Conservation (phyloP, 2,888 invertebrate genomes). For the Xanthorhoe designata region DNA sequence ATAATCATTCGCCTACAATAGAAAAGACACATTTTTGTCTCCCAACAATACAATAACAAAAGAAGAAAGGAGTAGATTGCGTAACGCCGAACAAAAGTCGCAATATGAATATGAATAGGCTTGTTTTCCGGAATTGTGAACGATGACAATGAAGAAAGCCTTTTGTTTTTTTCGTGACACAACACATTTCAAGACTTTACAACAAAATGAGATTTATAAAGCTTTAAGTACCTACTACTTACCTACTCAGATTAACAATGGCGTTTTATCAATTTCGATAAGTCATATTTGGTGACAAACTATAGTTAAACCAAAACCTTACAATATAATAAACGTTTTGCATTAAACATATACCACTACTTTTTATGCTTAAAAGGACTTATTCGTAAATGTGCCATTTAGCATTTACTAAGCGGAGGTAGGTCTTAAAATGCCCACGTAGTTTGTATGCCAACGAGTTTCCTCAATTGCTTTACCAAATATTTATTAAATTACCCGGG, state of each 20-base stretch:
- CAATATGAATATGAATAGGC: slow-evolving; percentile 80
- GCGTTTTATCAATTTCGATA: too few relatives aligned
- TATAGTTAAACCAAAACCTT: background rate
- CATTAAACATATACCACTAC: background rate
- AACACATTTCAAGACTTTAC: slow-evolving; percentile 2
- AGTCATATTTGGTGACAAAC: background rate
- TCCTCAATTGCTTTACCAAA: slow-evolving; percentile 72
- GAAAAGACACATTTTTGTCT: slow-evolving; percentile 43
- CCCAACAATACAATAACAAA: slow-evolving; percentile 58
- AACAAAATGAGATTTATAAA: background rate
- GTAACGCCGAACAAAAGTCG: slow-evolving; percentile 74
- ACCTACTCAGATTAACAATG: too few relatives aligned
- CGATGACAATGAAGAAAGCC: slow-evolving; percentile 56
- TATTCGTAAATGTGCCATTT: background rate
- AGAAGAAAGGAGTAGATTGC: slow-evolving; percentile 66
- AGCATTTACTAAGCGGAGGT: background rate
- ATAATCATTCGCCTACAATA: slow-evolving; percentile 26
- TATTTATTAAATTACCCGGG: slow-evolving; percentile 81
- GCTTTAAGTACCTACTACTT: too few relatives aligned
- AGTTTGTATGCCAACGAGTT: slow-evolving; percentile 56
- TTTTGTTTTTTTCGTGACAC: slow-evolving; percentile 51
- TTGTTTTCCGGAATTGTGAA: slow-evolving; percentile 74
- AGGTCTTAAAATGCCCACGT: slow-evolving; percentile 20
- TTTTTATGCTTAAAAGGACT: background rate
- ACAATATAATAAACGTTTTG: background rate